Conservation (phyloP, 2,888 invertebrate genomes). For the Lampropteryx suffumata region DNA sequence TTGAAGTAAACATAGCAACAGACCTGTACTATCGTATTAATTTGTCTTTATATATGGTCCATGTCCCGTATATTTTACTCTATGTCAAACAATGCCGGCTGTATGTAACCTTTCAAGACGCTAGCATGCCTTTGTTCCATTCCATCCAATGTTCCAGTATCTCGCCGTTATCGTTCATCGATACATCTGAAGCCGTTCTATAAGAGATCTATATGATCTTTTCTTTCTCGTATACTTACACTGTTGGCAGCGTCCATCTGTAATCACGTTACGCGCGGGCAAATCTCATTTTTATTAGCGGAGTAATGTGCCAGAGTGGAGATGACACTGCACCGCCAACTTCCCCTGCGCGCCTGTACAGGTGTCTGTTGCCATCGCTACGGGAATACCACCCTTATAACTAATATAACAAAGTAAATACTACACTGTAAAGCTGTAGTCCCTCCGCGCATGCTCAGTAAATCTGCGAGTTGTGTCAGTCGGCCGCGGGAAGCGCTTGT, state of each 20-base stretch:
- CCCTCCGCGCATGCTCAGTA: constrained; percentile 46
- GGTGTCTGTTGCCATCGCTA: constrained; percentile 57
- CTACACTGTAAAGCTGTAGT: constrained; percentile 24
- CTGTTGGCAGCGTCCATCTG: constrained; percentile 18
- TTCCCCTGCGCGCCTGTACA: constrained; percentile 70
- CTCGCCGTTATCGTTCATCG: background rate
- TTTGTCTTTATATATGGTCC: no score
- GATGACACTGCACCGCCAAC: constrained; percentile 80
- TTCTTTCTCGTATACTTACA: background rate
- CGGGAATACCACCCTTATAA: constrained; percentile 38
- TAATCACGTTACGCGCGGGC: constrained; percentile 40
- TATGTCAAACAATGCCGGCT: background rate
- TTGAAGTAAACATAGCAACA: no score
- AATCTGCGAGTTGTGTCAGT: constrained; percentile 61
- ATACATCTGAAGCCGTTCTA: background rate
- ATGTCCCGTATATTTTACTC: background rate
- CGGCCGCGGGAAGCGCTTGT: constrained; percentile 50
- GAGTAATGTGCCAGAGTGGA: constrained; percentile 76
- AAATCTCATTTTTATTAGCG: constrained; percentile 78
- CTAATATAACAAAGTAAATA: constrained; percentile 32
- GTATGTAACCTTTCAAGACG: background rate
- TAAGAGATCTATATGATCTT: background rate
- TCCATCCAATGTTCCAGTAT: background rate
- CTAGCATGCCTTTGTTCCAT: background rate
- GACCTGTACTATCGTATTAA: no score